Percentiles rank a stretch among this genome's conserved stretches.
phyloP scores from a whole-genome alignment of 2,797 vertebrate genomes.

The Steatocranus sp. region DNA sequence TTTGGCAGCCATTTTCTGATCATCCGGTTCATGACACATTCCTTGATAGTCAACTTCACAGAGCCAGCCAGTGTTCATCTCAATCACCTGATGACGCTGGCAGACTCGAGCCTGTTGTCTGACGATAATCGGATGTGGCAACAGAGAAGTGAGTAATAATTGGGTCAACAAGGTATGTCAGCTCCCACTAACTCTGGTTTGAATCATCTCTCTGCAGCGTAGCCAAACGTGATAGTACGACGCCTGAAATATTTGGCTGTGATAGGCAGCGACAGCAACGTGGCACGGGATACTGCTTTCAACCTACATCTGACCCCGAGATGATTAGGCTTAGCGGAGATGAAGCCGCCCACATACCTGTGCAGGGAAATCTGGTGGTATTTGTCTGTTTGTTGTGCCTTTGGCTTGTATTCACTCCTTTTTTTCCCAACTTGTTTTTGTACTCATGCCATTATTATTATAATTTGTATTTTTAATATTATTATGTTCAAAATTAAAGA shows the following conservation, averaged over 20 bases:
- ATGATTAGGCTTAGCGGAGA: not conserved
- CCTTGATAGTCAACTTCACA: constrained; percentile 71
- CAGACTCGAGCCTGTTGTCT: constrained; percentile 56
- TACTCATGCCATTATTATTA: not conserved
- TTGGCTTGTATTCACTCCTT: not conserved
- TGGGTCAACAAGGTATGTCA: constrained; percentile 73
- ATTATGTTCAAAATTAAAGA: not conserved
- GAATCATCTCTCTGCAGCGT: constrained; percentile 58
- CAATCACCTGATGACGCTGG: constrained; percentile 62
- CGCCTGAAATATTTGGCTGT: constrained; percentile 52
- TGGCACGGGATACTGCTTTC: constrained; percentile 17
- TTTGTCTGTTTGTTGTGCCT: not conserved
- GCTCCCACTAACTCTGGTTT: constrained; percentile 57
- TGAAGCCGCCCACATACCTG: not conserved
- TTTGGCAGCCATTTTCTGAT: constrained; percentile 66
- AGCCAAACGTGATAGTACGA: constrained; percentile 55
- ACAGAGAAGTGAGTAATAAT: constrained; percentile 72
- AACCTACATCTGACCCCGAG: constrained; percentile 3
- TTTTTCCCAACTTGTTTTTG: not conserved
- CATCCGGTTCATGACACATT: constrained; percentile 66
- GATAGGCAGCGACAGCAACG: constrained; percentile 39
- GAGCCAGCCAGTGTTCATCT: constrained; percentile 61
- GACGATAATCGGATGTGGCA: constrained; percentile 61
- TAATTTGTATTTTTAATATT: not conserved
- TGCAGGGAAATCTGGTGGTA: not conserved